Percentiles rank a stretch among this genome's conserved stretches.
phyloP scores from a whole-genome alignment of 2,113 vertebrate species.

The Nycticorax nycticorax region DNA sequence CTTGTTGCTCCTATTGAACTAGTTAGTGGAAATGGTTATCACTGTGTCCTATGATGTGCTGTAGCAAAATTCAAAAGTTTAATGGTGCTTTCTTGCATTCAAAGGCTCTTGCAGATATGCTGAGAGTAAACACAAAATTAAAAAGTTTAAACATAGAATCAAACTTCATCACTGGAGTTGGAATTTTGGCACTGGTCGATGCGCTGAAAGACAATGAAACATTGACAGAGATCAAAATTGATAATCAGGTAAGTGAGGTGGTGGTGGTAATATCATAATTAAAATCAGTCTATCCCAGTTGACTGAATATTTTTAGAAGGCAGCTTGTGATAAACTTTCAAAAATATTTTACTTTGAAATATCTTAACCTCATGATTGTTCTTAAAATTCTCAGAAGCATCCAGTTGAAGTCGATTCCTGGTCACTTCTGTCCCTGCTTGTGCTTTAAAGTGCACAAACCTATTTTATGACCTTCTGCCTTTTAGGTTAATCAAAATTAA shows the following conservation, averaged over 20 bases:
- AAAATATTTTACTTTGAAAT: not conserved
- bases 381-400: not conserved
- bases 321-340: not conserved
- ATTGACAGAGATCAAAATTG: constrained; percentile 92
- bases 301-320: not conserved
- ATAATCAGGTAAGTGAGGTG: constrained; percentile 87
- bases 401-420: not conserved
- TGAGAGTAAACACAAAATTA: constrained; percentile 87
- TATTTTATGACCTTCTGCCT: not conserved
- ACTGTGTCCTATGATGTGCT: not conserved
- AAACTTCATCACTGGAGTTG: constrained; percentile 92
- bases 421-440: not conserved
- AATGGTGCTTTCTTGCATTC: constrained; percentile 14
- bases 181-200: constrained; percentile 86
- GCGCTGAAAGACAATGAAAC: constrained; percentile 91
- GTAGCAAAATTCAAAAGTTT: not conserved
- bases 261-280: not conserved
- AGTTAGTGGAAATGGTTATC: not conserved
- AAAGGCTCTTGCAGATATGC: constrained; percentile 92
- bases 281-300: not conserved
- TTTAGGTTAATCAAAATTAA: not conserved
- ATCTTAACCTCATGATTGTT: not conserved
- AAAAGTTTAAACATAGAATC: constrained; percentile 92
- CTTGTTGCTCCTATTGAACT: not conserved
- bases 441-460: not conserved